Evolutionary conservation across 2,113 vertebrate genomes (phyloP), one percentile per base, ranked within the genome.

Genomic region (Myanophis thanlyinensis): DNA sequence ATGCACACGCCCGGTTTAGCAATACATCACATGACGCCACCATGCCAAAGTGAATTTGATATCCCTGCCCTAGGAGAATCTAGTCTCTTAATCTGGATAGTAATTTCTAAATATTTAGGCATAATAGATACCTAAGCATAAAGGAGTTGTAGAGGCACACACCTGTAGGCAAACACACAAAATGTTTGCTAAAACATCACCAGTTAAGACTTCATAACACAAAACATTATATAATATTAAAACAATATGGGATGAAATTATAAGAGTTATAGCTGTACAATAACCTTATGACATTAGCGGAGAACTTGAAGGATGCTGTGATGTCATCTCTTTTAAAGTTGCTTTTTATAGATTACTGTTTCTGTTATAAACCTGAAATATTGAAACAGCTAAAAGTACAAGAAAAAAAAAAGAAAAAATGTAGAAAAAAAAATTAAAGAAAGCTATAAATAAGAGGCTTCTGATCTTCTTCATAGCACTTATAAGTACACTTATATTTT

Each of bases 261-360:
- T 95, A 92, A 96, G 93, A 95, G 95, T 94, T 94, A 95, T 96
- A n/a, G n/a, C 94, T 93, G 93, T 93, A 91, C 97, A 96, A 97
- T 96, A 94, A 94, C 97, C 80, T 98, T 97, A 97, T 95, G 97
- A 97, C 94, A 91, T 97, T 97, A 96, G 94, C 95, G 97, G 96
- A 97, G 96, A 97, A 96, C 97, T 97, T 98, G 97, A 93, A 93
- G 92, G 93, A 89, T 91, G 95, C 94, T 95, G 92, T 97, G 97
- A 97, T 95, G 95, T 97, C 92, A 96, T 90, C 91, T 95, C 2
- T 80, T 80, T 40, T 73, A 18, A 73, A 73, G 12, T 73, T 40
- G 20, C 67, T 9, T 18, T 3, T 89, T 93, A 92, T 95, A 94
- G 93, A 95, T 98, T 97, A 96, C 91, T 92, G 67, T 97, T 95